Conservation (phyloP, 2,888 invertebrate species). For the Drosophila robusta region DNA sequence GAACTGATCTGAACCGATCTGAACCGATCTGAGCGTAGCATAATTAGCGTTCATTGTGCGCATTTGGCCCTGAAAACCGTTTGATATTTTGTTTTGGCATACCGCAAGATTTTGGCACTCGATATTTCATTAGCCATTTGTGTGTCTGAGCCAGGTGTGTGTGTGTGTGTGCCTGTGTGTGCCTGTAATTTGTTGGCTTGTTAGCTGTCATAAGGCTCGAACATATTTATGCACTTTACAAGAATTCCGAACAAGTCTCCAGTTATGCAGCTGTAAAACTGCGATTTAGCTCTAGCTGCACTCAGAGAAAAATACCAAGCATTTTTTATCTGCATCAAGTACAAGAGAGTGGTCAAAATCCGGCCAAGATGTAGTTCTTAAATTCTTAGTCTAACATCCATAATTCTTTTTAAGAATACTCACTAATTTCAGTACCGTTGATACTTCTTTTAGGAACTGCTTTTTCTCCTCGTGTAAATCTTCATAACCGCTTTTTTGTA, state of each 20-base stretch:
- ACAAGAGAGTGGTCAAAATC: too few relatives aligned
- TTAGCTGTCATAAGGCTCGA: slow-evolving; percentile 69
- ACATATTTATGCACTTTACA: slow-evolving; percentile 76
- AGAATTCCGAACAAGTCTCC: slow-evolving; percentile 61
- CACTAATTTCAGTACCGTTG: too few relatives aligned
- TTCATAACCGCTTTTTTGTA: slow-evolving; percentile 14
- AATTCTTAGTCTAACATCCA: too few relatives aligned
- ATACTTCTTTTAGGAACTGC: too few relatives aligned
- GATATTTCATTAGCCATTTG: slow-evolving; percentile 60
- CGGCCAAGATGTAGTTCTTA: too few relatives aligned
- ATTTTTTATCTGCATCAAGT: too few relatives aligned
- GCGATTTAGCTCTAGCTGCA: slow-evolving; percentile 4
- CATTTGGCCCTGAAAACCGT: slow-evolving; percentile 61
- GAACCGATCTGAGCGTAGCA: slow-evolving; percentile 40
- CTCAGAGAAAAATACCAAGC: neutral
- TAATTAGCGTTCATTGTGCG: slow-evolving; percentile 77
- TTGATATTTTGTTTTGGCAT: slow-evolving; percentile 44
- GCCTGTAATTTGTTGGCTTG: slow-evolving; percentile 59
- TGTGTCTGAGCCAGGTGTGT: slow-evolving; percentile 29
- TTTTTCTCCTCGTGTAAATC: neutral
- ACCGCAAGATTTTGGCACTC: slow-evolving; percentile 59
- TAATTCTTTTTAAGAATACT: too few relatives aligned
- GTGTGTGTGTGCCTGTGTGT: slow-evolving; percentile 29
- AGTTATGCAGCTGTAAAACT: slow-evolving; percentile 27
- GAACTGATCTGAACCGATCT: slow-evolving; percentile 9